These are phyloP conservation scores for Cephus cinctus DNA, from an alignment of 1,140 invertebrate genomes.

Conservation along the genomic window DNA sequence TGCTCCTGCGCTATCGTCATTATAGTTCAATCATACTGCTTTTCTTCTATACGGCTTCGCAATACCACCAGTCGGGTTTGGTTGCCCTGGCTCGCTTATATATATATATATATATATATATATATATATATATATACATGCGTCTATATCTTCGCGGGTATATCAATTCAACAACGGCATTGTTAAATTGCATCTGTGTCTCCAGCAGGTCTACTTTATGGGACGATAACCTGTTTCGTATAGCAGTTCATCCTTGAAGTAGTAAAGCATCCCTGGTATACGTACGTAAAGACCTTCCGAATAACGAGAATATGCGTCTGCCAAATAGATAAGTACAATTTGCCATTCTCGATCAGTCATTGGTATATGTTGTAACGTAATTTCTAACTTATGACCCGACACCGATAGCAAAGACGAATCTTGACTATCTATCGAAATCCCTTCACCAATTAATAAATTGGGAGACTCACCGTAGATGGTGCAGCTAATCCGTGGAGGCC, in stretches of 20 bases:
- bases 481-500: too few relatives aligned
- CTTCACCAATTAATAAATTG: too few relatives aligned
- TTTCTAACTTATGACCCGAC: too few relatives aligned
- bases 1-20: constrained; percentile 29
- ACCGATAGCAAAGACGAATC: too few relatives aligned
- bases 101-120: constrained; percentile 26
- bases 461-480: too few relatives aligned
- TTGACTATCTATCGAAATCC: too few relatives aligned
- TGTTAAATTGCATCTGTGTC: constrained; percentile 47
- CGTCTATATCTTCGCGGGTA: constrained; percentile 41
- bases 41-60: constrained; percentile 40
- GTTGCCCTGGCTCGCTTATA: too few relatives aligned
- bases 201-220: constrained; percentile 40
- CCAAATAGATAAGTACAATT: neutral
- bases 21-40: constrained; percentile 46
- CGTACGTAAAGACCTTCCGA: neutral
- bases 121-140: constrained; percentile 19
- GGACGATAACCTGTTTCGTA: constrained; percentile 45
- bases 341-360: neutral
- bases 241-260: constrained; percentile 36
- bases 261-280: constrained; percentile 31
- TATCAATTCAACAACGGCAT: constrained; percentile 44
- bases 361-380: neutral
- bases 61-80: constrained; percentile 36
- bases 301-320: neutral